phyloP scores from a whole-genome alignment of 2,888 invertebrate species.

The Drosophila pullipes region DNA sequence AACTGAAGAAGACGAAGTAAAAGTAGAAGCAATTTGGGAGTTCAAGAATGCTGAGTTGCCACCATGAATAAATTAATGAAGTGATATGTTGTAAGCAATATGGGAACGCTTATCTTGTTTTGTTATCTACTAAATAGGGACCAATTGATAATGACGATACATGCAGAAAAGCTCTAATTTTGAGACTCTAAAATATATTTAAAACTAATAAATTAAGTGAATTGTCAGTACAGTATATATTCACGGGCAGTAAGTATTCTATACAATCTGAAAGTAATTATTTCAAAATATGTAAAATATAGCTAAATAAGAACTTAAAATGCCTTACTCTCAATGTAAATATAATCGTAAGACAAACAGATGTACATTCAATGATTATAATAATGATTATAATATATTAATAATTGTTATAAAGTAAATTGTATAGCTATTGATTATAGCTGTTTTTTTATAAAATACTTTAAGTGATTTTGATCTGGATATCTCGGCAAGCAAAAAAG shows the following conservation, averaged over 20 bases:
- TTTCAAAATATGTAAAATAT: neutral
- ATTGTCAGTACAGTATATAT: neutral
- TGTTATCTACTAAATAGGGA: neutral
- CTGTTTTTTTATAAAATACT: no score
- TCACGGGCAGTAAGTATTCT: neutral
- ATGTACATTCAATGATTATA: no score
- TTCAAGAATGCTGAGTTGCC: neutral
- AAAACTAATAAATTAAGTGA: neutral
- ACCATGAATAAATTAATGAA: neutral
- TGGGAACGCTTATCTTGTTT: no score
- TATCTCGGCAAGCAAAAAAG: no score
- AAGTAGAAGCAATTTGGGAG: neutral
- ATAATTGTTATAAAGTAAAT: no score
- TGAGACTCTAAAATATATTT: neutral
- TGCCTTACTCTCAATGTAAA: neutral
- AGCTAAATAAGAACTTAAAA: neutral
- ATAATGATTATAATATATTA: no score
- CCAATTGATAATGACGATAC: neutral
- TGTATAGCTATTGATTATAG: no score
- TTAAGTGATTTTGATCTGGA: no score
- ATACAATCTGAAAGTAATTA: neutral
- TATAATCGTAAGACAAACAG: no score
- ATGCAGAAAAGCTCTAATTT: neutral
- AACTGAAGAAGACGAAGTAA: neutral
- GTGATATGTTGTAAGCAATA: neutral